Percentiles rank a stretch among this genome's conserved stretches.
Evolutionary conservation across 2,113 vertebrate species (phyloP).

Genomic region (Chionodraco myersi): DNA sequence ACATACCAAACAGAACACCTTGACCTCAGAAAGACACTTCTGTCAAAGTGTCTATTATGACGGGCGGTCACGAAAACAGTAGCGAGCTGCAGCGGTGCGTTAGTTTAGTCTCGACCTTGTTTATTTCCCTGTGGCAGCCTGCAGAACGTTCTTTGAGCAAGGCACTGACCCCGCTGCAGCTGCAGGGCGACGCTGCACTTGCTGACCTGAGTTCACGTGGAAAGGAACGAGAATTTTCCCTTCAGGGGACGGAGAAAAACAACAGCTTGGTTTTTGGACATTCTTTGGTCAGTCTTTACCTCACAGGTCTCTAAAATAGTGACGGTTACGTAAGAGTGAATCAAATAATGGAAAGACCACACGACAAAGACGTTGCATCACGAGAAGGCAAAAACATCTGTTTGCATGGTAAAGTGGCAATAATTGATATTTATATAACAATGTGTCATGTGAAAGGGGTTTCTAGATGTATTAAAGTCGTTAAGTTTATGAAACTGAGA

Average conservation of each 20-base stretch:
- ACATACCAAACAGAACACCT: constrained; percentile 49
- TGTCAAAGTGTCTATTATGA: constrained; percentile 32
- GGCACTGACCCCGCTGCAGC: not conserved
- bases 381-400: not conserved
- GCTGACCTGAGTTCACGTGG: not conserved
- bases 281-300: not conserved
- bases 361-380: not conserved
- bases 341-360: not conserved
- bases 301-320: not conserved
- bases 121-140: not conserved
- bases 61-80: not conserved
- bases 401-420: not conserved
- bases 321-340: not conserved
- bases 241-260: not conserved
- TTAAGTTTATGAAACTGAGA: too few relatives aligned
- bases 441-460: not conserved
- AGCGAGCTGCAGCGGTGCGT: not conserved
- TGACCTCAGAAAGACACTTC: constrained; percentile 35
- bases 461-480: not conserved
- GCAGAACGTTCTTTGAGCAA: not conserved
- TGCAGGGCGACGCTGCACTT: constrained; percentile 13
- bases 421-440: not conserved
- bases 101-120: not conserved
- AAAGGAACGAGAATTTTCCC: not conserved
- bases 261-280: not conserved